Evolutionary conservation across 2,113 vertebrate genomes (phyloP), one percentile per base, ranked within the genome.

Genomic region (Ursus arctos): DNA sequence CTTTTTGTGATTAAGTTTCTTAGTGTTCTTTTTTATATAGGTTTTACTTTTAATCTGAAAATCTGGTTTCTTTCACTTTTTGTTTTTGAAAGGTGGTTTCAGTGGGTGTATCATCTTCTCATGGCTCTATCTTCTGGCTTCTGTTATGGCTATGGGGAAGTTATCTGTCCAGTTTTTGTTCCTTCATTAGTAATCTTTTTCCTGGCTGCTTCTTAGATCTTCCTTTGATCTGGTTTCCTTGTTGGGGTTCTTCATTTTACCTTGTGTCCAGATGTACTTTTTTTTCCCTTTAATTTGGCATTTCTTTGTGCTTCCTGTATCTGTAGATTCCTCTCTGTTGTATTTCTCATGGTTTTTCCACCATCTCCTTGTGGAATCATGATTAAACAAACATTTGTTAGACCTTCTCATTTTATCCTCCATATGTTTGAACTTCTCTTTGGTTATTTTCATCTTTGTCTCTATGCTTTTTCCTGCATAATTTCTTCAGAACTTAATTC

Each of bases 1-100:
- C 26, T 74, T 83, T 83, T 31, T 85, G 18, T 76, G 55, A 3
- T 92, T 15, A 92, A 82, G 43, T 36, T 72, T 83, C 53, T 76
- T 31, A 13, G 28, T 83, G 51, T 28, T 72, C 40, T 43, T 89
- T 57, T 51, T 63, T 49, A 53, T 21, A 36, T 11, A 5, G 76
- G 16, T 85, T 33, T 93, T 69, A 85, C 76, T 77, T 86, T 86
- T 76, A 77, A 86, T 76, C 47, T 65, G 71, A 76, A 61, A 85
- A 84, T 61, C 43, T 53, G 7, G 26, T 67, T 77, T 82, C 36
- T 51, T 69, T 87, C 21, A 40, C 63, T 93, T 65, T 71, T 76
- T 91, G 19, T 43, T 86, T 5, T 93, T 93, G 16, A 16, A 93
- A 51, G 16, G 16, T 84, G 6, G 16, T 53, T 76, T 85, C 33